A percentile compares a stretch with the other conserved stretches of the same genome.
phyloP scores from a whole-genome alignment of 2,113 vertebrate species.

The Lanius collurio region DNA sequence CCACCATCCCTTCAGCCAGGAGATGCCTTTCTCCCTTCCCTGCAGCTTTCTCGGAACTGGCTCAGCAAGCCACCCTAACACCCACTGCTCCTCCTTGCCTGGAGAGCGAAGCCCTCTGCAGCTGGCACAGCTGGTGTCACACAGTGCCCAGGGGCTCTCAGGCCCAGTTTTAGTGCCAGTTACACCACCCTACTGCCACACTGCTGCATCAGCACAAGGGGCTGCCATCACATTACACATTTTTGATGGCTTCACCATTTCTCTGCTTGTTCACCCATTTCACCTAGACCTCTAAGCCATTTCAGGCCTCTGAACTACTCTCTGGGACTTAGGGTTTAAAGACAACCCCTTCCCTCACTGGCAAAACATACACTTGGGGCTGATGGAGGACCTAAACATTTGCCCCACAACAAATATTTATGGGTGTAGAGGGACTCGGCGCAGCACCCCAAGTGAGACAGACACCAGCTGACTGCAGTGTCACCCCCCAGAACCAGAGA shows the following conservation, averaged over 20 bases:
- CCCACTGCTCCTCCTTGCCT: rapidly evolving
- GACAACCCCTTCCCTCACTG: rapidly evolving
- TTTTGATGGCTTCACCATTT: neutral
- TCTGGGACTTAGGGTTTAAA: neutral
- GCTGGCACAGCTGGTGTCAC: rapidly evolving
- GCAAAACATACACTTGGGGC: neutral
- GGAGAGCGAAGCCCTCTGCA: neutral
- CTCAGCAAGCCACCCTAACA: neutral
- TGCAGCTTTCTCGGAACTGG: rapidly evolving
- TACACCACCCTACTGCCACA: rapidly evolving
- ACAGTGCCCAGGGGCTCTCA: neutral
- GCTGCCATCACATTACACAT: neutral
- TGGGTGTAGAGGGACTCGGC: neutral
- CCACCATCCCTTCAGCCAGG: neutral
- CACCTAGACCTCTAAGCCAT: neutral
- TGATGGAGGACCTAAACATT: neutral
- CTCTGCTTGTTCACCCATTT: neutral
- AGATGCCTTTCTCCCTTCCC: neutral
- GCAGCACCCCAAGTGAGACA: rapidly evolving
- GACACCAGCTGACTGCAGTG: neutral
- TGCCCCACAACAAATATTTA: neutral
- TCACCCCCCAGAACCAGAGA: rapidly evolving
- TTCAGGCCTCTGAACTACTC: neutral
- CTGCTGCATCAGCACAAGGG: rapidly evolving
- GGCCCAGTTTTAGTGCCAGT: neutral